These are phyloP conservation scores for Leptinotarsa juncta DNA, from an alignment of 2,888 invertebrate genomes.

Conservation along the genomic window DNA sequence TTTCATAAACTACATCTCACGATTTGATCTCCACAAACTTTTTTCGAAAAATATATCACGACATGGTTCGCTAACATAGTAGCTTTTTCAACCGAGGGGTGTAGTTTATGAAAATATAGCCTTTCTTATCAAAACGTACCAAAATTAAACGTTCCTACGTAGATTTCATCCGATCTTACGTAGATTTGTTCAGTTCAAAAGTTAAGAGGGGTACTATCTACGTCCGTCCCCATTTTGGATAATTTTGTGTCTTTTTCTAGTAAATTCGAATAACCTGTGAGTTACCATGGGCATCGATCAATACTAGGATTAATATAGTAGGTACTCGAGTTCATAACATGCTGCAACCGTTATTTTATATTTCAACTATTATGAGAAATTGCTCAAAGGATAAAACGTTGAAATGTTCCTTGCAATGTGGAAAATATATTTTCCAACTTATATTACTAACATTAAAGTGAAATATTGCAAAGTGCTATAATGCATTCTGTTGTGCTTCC, in stretches of 20 bases:
- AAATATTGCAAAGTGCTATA: slow-evolving; percentile 29
- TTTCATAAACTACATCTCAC: too few relatives aligned
- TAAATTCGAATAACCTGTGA: not conserved
- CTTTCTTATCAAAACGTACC: too few relatives aligned
- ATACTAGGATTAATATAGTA: not conserved
- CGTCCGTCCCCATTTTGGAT: too few relatives aligned
- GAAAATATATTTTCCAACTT: slow-evolving; percentile 25
- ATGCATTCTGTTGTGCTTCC: slow-evolving; percentile 29
- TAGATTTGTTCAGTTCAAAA: too few relatives aligned
- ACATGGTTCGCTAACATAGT: too few relatives aligned
- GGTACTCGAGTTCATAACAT: not conserved
- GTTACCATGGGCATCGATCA: not conserved
- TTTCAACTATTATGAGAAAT: slow-evolving; percentile 23
- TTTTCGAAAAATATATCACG: too few relatives aligned
- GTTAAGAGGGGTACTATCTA: too few relatives aligned
- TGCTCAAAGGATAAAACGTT: not conserved
- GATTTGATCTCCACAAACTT: too few relatives aligned
- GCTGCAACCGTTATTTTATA: slow-evolving; percentile 11
- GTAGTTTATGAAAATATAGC: too few relatives aligned
- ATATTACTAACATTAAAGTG: slow-evolving; percentile 34
- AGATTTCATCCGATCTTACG: too few relatives aligned
- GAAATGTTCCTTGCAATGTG: slow-evolving; percentile 7
- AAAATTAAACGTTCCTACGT: too few relatives aligned
- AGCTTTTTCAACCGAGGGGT: too few relatives aligned
- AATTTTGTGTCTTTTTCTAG: not conserved